Conservation (phyloP, 2,888 invertebrate genomes). For the Noctuana brunneofusca region DNA sequence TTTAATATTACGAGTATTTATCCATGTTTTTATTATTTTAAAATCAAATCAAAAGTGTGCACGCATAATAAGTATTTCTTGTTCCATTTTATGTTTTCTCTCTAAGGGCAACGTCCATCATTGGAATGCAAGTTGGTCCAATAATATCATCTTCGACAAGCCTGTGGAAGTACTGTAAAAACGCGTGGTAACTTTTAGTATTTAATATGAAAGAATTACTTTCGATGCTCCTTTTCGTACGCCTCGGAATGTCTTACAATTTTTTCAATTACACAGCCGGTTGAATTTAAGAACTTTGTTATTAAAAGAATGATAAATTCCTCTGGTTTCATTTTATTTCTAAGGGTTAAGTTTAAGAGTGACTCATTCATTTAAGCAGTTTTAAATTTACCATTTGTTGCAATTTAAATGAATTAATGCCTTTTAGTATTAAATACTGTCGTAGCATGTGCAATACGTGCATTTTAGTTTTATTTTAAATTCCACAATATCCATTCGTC, state of each 20-base stretch:
- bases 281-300: background rate
- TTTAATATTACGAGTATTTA: too few relatives aligned
- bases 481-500: slow-evolving; percentile 6
- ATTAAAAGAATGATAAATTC: background rate
- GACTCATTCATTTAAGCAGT: background rate
- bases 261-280: background rate
- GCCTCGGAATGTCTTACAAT: slow-evolving; percentile 18
- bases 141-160: slow-evolving; percentile 15
- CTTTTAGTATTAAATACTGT: background rate
- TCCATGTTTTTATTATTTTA: background rate
- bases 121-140: slow-evolving; percentile 34
- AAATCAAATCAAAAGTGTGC: background rate
- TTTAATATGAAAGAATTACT: slow-evolving; percentile 14
- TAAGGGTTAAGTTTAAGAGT: background rate
- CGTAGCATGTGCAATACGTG: background rate
- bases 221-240: slow-evolving; percentile 8
- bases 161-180: slow-evolving; percentile 7
- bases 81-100: background rate
- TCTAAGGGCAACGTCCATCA: slow-evolving; percentile 35
- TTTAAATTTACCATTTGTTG: background rate
- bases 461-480: background rate
- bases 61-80: background rate
- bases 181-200: slow-evolving; percentile 15
- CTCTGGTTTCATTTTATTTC: background rate
- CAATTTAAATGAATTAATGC: background rate